Conservation (phyloP, 2,888 invertebrate genomes). For the Ecdyonurus torrentis region DNA sequence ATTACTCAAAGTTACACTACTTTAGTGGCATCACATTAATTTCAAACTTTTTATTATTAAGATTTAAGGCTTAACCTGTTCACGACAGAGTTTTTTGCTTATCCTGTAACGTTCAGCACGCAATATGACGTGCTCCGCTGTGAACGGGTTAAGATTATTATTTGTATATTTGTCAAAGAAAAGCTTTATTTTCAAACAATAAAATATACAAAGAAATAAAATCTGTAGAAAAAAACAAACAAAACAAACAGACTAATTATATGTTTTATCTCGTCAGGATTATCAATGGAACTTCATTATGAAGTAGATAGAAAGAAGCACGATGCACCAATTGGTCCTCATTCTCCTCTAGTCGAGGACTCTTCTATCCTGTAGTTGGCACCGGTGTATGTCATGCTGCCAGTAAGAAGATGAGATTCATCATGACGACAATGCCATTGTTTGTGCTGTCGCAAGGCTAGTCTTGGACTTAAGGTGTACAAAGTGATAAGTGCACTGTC, state of each 20-base stretch:
- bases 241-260: not conserved
- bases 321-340: slow-evolving; percentile 17
- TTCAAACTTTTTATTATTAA: too few species aligned
- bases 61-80: too few species aligned
- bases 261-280: slow-evolving; percentile 27
- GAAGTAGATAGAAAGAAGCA: slow-evolving; percentile 48
- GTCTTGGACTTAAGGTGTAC: not conserved
- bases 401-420: not conserved
- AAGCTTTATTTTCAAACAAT: not conserved
- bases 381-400: not conserved
- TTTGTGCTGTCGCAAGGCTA: not conserved
- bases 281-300: slow-evolving; percentile 60
- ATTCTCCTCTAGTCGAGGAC: slow-evolving; percentile 15
- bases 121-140: too few species aligned
- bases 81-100: too few species aligned
- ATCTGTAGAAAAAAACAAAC: slow-evolving; percentile 1
- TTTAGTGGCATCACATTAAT: too few species aligned
- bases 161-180: too few species aligned
- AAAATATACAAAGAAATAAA: too few species aligned
- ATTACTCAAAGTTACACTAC: too few species aligned
- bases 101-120: too few species aligned
- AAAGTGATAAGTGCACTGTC: not conserved
- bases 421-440: not conserved
- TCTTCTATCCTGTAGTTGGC: slow-evolving; percentile 13
- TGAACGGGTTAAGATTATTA: too few species aligned